phyloP scores from a whole-genome alignment of 2,888 invertebrate species.

The Cyclophora punctaria region DNA sequence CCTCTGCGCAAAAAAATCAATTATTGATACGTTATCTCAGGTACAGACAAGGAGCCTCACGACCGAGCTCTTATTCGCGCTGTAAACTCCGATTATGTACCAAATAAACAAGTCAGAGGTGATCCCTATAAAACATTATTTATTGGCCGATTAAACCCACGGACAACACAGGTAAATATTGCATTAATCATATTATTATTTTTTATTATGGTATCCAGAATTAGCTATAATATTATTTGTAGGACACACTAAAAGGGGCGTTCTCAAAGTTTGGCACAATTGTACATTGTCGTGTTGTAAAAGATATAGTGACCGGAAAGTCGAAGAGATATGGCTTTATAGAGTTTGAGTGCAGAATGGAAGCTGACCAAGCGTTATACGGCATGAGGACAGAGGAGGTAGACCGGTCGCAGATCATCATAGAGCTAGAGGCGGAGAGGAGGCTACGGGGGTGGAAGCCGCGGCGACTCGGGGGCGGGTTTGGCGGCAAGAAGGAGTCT shows the following conservation, averaged over 20 bases:
- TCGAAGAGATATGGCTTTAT: slow-evolving; percentile 90
- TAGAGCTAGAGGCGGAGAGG: slow-evolving; percentile 84
- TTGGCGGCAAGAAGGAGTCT: slow-evolving; percentile 89
- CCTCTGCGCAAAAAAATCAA: not conserved
- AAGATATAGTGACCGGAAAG: slow-evolving; percentile 88
- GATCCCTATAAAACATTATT: slow-evolving; percentile 84
- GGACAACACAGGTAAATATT: slow-evolving; percentile 74
- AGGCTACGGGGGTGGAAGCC: slow-evolving; percentile 87
- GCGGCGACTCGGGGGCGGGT: slow-evolving; percentile 89
- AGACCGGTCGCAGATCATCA: slow-evolving; percentile 80
- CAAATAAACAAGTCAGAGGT: slow-evolving; percentile 79
- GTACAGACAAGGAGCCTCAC: slow-evolving; percentile 86
- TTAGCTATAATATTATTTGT: slow-evolving; percentile 17
- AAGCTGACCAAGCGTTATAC: slow-evolving; percentile 77
- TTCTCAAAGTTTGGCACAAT: slow-evolving; percentile 81
- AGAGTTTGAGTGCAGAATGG: slow-evolving; percentile 80
- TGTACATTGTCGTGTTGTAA: slow-evolving; percentile 77
- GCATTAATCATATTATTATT: not conserved
- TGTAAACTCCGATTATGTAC: slow-evolving; percentile 77
- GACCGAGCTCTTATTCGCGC: slow-evolving; percentile 86
- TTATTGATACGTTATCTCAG: slow-evolving; percentile 25
- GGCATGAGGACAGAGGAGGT: slow-evolving; percentile 76
- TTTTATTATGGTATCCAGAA: too few species aligned
- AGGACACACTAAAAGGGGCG: slow-evolving; percentile 71
- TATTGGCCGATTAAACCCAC: slow-evolving; percentile 81